These are phyloP conservation scores for Drosophila persimilis DNA, from an alignment of 1,140 invertebrate species.

Conservation along the genomic window DNA sequence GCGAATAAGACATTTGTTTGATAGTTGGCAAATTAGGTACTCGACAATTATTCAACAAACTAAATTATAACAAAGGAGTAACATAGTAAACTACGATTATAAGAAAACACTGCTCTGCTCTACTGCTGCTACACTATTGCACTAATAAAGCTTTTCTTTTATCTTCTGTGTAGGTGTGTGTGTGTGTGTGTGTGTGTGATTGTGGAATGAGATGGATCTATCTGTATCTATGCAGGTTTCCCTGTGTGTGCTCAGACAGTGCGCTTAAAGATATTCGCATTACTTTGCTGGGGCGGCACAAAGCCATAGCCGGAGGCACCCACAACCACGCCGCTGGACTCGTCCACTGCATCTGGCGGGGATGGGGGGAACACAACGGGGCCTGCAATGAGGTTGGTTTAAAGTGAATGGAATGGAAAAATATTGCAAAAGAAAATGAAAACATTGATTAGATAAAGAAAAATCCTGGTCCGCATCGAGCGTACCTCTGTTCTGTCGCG, in stretches of 20 bases:
- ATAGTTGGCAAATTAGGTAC: slow-evolving; percentile 51
- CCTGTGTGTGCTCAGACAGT: slow-evolving; percentile 43
- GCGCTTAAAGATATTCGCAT: slow-evolving; percentile 68
- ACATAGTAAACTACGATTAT: slow-evolving; percentile 10
- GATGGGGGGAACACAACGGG: slow-evolving; percentile 82
- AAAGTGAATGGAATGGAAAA: not conserved
- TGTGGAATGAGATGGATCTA: slow-evolving; percentile 15
- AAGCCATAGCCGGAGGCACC: slow-evolving; percentile 83
- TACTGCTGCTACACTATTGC: slow-evolving; percentile 57
- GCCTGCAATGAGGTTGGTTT: slow-evolving; percentile 45
- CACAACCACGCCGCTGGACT: slow-evolving; percentile 81
- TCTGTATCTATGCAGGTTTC: slow-evolving; percentile 9
- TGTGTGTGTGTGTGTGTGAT: slow-evolving; percentile 17
- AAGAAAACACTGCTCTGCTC: slow-evolving; percentile 2
- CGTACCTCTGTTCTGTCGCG: slow-evolving; percentile 78
- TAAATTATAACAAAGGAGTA: slow-evolving; percentile 43
- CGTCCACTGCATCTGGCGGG: slow-evolving; percentile 76
- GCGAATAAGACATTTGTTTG: slow-evolving; percentile 61
- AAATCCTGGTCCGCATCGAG: not conserved
- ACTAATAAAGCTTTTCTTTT: slow-evolving; percentile 78
- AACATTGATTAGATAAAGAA: too few relatives aligned
- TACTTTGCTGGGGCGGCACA: slow-evolving; percentile 82
- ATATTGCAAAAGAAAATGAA: not conserved
- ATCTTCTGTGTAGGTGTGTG: slow-evolving; percentile 35
- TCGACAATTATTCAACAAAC: slow-evolving; percentile 57